Evolutionary conservation across 2,888 invertebrate species (phyloP).

Genomic region (Ochlodes sylvanus): DNA sequence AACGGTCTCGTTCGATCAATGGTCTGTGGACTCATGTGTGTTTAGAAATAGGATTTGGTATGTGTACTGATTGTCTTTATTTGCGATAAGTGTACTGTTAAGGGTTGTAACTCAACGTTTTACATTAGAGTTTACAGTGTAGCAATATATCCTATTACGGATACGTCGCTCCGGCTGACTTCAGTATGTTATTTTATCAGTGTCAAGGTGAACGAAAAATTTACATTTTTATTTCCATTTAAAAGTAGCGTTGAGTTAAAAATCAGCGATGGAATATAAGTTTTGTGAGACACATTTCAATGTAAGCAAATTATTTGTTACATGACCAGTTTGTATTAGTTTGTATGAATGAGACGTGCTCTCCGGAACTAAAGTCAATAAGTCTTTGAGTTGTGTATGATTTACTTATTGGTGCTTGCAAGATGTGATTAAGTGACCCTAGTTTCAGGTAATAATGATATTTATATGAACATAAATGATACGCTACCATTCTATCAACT

Average conservation of each 20-base stretch:
- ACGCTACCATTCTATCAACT: not conserved
- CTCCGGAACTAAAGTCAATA: slow-evolving; percentile 49
- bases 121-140: not conserved
- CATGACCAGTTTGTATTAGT: slow-evolving; percentile 26
- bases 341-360: slow-evolving; percentile 46
- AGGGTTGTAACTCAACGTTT: not conserved
- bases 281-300: slow-evolving; percentile 1
- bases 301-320: slow-evolving; percentile 31
- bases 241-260: not conserved
- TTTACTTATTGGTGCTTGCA: slow-evolving; percentile 70
- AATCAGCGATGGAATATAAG: not conserved
- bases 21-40: not conserved
- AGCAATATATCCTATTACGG: too few relatives aligned
- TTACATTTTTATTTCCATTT: too few relatives aligned
- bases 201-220: too few relatives aligned
- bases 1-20: not conserved
- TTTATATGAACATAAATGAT: slow-evolving; percentile 22
- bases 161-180: too few relatives aligned
- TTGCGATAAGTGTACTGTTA: not conserved
- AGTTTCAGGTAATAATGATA: slow-evolving; percentile 42
- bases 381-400: slow-evolving; percentile 59
- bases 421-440: slow-evolving; percentile 75
- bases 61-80: not conserved
- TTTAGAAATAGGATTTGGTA: not conserved
- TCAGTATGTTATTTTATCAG: too few relatives aligned